Evolutionary conservation across 2,113 vertebrate genomes (phyloP).

Genomic region (Python bivittatus): DNA sequence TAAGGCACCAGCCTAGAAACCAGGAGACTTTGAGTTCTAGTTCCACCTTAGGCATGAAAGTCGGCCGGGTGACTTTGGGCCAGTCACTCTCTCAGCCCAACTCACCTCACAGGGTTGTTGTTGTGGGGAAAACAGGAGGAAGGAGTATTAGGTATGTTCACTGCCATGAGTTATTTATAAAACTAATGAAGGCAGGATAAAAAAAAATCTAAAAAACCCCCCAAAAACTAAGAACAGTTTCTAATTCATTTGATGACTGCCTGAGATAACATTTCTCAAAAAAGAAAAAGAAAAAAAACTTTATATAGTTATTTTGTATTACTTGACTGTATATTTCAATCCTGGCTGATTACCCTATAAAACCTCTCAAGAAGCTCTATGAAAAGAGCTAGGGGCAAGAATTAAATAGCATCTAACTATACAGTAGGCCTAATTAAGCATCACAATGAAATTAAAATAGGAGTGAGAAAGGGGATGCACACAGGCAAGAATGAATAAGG

Average conservation of each 20-base stretch:
- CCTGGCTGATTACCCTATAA: slow-evolving; percentile 42
- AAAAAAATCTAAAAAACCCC: too few species aligned
- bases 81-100: too few species aligned
- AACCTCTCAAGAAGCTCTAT: slow-evolving; percentile 28
- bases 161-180: too few species aligned
- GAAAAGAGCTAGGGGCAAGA: slow-evolving; percentile 35
- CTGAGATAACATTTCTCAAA: background rate
- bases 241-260: background rate
- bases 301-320: background rate
- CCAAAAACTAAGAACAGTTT: too few species aligned
- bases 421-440: slow-evolving; percentile 32
- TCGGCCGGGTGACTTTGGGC: too few species aligned
- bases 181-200: too few species aligned
- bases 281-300: background rate
- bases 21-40: too few species aligned
- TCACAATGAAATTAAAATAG: slow-evolving; percentile 50
- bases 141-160: too few species aligned
- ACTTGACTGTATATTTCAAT: slow-evolving; percentile 24
- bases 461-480: slow-evolving; percentile 22
- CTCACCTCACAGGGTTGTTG: too few species aligned
- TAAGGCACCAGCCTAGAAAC: too few species aligned
- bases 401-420: slow-evolving; percentile 33
- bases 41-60: too few species aligned
- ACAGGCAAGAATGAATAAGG: slow-evolving; percentile 22
- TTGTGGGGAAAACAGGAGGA: too few species aligned